Percentiles rank a stretch among this genome's conserved stretches.
Evolutionary conservation across 2,797 vertebrate species (phyloP).

Genomic region (Salarias fasciatus): DNA sequence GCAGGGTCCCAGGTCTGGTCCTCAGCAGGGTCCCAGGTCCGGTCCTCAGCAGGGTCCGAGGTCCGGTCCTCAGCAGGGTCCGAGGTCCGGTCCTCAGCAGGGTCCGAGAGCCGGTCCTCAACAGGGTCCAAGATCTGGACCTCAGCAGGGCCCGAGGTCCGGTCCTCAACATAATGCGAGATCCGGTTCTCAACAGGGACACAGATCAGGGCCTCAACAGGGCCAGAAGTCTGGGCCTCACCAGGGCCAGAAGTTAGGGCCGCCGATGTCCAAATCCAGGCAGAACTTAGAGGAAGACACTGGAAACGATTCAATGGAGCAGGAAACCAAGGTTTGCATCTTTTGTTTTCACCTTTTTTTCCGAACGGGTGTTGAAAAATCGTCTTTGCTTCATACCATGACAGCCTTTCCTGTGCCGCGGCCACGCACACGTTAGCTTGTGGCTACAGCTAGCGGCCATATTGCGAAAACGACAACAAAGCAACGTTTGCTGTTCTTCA

Average conservation of each 20-base stretch:
- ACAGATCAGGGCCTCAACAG: too few relatives aligned
- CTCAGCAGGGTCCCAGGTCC: neutral
- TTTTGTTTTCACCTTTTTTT: neutral
- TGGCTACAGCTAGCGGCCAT: slow-evolving; percentile 60
- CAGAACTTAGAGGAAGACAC: neutral
- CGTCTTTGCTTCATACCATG: too few relatives aligned
- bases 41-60: slow-evolving; percentile 4
- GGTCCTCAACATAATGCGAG: too few relatives aligned
- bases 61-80: neutral
- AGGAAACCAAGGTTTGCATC: slow-evolving; percentile 16
- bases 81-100: slow-evolving; percentile 24
- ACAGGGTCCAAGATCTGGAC: too few relatives aligned
- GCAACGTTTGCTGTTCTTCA: too few relatives aligned
- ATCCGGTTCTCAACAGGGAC: too few relatives aligned
- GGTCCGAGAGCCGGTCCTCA: slow-evolving; percentile 1
- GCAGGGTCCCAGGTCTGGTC: neutral
- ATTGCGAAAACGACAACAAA: slow-evolving; percentile 42
- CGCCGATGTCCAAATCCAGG: neutral
- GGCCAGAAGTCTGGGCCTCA: too few relatives aligned
- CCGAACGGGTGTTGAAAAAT: too few relatives aligned
- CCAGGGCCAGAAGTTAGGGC: neutral
- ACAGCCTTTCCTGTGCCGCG: neutral
- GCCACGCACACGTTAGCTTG: neutral
- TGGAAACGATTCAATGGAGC: neutral
- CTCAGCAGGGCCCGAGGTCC: too few relatives aligned